Conservation (phyloP, 2,113 vertebrate genomes). For the Macquaria australasica region DNA sequence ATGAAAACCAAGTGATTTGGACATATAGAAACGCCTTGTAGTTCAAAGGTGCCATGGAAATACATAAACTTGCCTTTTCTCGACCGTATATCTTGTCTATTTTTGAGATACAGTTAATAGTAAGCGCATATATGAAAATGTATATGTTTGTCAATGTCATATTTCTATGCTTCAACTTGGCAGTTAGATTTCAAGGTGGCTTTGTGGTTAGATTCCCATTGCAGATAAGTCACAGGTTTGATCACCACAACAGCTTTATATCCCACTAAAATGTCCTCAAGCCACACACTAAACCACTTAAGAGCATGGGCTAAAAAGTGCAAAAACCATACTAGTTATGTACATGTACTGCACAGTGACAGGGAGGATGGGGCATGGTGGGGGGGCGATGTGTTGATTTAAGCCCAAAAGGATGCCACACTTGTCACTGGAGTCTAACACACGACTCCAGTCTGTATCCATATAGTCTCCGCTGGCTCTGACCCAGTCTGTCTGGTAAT, state of each 20-base stretch:
- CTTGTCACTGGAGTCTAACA: conserved; percentile 35
- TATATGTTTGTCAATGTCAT: background rate
- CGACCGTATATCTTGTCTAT: background rate
- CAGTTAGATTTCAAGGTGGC: background rate
- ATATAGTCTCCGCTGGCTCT: conserved; percentile 43
- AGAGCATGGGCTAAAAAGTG: background rate
- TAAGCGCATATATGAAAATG: background rate
- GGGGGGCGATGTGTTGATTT: conserved; percentile 18
- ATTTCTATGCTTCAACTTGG: background rate
- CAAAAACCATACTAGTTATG: background rate
- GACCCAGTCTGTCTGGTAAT: conserved; percentile 87
- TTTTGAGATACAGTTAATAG: background rate
- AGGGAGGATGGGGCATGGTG: background rate
- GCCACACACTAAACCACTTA: background rate
- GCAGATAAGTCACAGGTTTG: conserved; percentile 32
- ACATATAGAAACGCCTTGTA: background rate
- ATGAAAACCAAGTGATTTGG: too few species aligned
- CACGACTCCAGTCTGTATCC: conserved; percentile 42
- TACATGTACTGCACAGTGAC: background rate
- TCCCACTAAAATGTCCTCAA: background rate
- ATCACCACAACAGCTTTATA: background rate
- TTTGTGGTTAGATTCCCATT: conserved; percentile 15
- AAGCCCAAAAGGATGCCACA: conserved; percentile 42
- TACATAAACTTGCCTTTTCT: background rate
- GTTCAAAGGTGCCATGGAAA: background rate